Evolutionary conservation across 2,797 vertebrate genomes (phyloP), one percentile per base, ranked within the genome.

Genomic region (Acestrorhynchus altus): DNA sequence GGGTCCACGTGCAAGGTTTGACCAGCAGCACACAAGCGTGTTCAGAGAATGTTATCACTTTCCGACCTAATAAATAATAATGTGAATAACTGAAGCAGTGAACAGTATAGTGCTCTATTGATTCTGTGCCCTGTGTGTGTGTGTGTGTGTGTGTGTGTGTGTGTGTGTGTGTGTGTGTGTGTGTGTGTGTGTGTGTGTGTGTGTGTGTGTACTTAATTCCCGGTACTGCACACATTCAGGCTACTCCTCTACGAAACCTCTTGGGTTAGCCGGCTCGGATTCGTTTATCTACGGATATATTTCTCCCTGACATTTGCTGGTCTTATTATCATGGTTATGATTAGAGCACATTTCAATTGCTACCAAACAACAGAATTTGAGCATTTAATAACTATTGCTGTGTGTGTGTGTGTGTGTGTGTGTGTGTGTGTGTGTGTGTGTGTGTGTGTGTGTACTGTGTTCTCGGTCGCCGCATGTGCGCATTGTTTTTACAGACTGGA

Each of bases 271-370:
- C 68, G 69, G 56, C 80, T 69, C 46, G 20, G 74, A n/a, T 76
- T n/a, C 40, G 39, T 77, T 80, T 69, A 64, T 78, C 76, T 66
- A 51, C 65, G 65, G 75, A 72, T 80, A 72, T 80, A 74, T 81
- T 78, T 74, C 57, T 51, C 82, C 60, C 57, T 82, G 81, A 82
- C 84, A 75, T 67, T 87, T 85, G 80, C 78, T 82, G 65, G 65
- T 56, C 74, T 66, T 80, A 70, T 80, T 76, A 78, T 71, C 74
- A 74, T 44, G 65, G 44, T 71, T 72, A 57, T 64, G 18, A 83
- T 81, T 84, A 3, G 0, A 59, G n/a, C 72, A 24, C 63, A 64
- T 81, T 73, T 71, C 39, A 67, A 47, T 73, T 73, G 67, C 60
- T 80, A 49, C 68, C 22, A 59, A 77, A 80, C 65, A 67, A 76